Base-by-base conservation (phyloP, 2,797 vertebrate species). In the Enoplosus armatus region DNA sequence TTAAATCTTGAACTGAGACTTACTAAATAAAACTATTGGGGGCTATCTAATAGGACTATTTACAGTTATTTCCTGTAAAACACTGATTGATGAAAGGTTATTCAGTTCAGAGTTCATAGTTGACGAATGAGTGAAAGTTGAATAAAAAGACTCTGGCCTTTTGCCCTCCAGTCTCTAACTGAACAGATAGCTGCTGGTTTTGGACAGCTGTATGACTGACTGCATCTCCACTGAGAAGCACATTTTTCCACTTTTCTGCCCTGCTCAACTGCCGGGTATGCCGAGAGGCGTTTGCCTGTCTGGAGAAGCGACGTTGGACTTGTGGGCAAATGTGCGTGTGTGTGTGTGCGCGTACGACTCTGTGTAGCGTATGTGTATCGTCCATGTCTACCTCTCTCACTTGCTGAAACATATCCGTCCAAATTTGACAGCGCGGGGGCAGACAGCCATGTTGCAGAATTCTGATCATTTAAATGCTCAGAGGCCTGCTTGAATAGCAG, bases 401-500 rank as follows among this genome's bases (percentile, higher is more conserved):
- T 93, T 82, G 90, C 93, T 95, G 93, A 95, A 94, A 94, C 90
- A 87, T 93, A 91, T 95, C 93, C 90, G 91, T 94, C 93, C 91
- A 93, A 90, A 93, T 93, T 93, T 94, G 93, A 95, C 93, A 94
- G 94, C 85, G 22, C 75, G 73, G 87, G 90, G 92, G 91, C 92
- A 94, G 93, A 92, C 91, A 93, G 93, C 91, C 93, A 90, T 92
- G 91, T 92, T 94, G 92, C 89, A 83, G 91, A 92, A 94, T 94
- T 93, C 88, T 92, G 93, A 95, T 95, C 90, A 95, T 93, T 94
- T 94, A 95, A 95, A 94, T 94, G 93, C 91, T 94, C 91, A 75
- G 87, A 95, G 90, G 91, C 90, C 86, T 80, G 87, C 80, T 92
- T 90, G 92, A 94, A 88, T 77, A 93, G 89, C 89, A 90, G 91